Evolutionary conservation across 2,888 invertebrate genomes (phyloP).

Genomic region (Himalopsyche anomala): DNA sequence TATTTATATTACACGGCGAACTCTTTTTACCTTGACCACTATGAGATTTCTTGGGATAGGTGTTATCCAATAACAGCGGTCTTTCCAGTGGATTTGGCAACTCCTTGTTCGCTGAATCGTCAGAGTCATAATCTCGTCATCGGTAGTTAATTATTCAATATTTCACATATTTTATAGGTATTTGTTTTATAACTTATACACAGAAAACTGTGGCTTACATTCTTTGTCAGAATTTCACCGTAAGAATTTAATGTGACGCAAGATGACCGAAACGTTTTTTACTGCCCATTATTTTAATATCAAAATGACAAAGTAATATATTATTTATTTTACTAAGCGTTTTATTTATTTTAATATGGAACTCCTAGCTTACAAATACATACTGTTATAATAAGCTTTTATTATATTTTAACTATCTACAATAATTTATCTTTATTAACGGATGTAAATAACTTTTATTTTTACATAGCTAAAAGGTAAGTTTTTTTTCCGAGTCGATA

Average conservation of each 20-base stretch:
- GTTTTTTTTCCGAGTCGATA: no score
- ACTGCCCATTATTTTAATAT: neutral
- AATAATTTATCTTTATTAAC: no score
- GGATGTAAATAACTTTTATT: no score
- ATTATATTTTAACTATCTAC: no score
- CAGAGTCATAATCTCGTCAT: neutral
- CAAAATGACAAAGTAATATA: neutral
- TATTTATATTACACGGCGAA: conserved; percentile 3
- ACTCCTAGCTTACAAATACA: no score
- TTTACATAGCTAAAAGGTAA: no score
- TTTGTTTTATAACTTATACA: neutral
- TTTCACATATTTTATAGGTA: neutral
- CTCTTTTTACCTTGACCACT: conserved; percentile 23
- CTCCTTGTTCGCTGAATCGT: neutral
- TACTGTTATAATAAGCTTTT: no score
- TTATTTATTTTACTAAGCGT: neutral
- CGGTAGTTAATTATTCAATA: neutral
- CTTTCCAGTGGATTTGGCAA: conserved; percentile 25
- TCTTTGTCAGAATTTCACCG: no score
- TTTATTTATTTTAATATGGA: no score
- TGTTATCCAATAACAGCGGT: conserved; percentile 13
- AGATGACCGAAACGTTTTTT: no score
- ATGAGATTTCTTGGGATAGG: conserved; percentile 37
- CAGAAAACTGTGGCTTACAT: neutral
- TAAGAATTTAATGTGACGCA: no score